Evolutionary conservation across 1,140 invertebrate species (phyloP).

Genomic region (Oryzaephilus surinamensis): DNA sequence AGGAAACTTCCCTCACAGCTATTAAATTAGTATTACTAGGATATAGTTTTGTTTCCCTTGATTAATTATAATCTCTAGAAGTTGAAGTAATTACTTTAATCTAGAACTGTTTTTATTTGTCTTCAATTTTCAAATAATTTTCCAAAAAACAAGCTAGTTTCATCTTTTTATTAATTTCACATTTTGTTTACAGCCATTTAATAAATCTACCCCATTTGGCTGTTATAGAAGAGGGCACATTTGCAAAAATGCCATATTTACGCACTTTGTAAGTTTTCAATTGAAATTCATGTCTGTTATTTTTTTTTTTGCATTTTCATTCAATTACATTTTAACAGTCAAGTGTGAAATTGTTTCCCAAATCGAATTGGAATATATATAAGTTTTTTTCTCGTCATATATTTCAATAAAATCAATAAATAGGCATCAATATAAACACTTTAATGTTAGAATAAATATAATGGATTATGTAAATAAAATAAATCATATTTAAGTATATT

Average conservation of each 20-base stretch:
- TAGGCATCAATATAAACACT: too few species aligned
- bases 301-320: conserved; percentile 1
- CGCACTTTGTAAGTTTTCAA: conserved; percentile 37
- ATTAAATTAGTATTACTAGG: too few species aligned
- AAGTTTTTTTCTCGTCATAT: neutral
- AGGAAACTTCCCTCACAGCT: too few species aligned
- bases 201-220: conserved; percentile 37
- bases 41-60: too few species aligned
- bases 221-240: conserved; percentile 38
- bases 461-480: too few species aligned
- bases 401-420: neutral
- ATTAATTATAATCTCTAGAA: too few species aligned
- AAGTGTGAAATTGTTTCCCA: neutral
- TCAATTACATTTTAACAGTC: neutral
- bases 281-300: neutral
- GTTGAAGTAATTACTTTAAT: too few species aligned
- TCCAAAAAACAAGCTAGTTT: too few species aligned
- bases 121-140: too few species aligned
- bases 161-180: too few species aligned
- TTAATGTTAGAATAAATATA: neutral
- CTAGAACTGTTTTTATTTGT: too few species aligned
- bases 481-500: too few species aligned
- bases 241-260: conserved; percentile 36
- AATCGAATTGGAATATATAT: neutral
- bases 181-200: conserved; percentile 34